Conservation (phyloP, 2,888 invertebrate species). For the Epinotia demarniana region DNA sequence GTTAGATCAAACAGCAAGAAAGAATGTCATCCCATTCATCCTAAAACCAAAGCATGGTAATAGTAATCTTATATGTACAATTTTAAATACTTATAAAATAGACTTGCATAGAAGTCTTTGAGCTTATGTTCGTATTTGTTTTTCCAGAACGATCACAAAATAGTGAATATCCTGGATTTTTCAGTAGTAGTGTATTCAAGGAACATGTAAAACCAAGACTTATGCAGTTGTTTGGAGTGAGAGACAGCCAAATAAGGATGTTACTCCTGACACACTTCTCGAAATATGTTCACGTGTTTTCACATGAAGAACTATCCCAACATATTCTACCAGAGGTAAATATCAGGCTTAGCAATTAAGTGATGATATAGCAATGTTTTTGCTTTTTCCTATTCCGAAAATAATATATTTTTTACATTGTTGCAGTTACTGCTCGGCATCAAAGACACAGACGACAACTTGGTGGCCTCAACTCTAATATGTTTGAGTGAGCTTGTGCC, state of each 20-base stretch:
- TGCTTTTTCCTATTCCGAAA: not conserved
- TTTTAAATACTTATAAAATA: not conserved
- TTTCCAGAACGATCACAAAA: slow-evolving; percentile 72
- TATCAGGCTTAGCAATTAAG: too few species aligned
- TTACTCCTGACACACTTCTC: slow-evolving; percentile 91
- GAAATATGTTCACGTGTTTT: slow-evolving; percentile 89
- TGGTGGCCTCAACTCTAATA: slow-evolving; percentile 92
- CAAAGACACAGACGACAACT: slow-evolving; percentile 92
- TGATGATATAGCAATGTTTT: not conserved
- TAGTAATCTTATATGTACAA: not conserved
- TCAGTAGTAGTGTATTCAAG: slow-evolving; percentile 88
- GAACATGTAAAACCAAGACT: slow-evolving; percentile 90
- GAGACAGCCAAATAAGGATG: slow-evolving; percentile 91
- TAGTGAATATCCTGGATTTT: slow-evolving; percentile 85
- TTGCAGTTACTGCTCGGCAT: slow-evolving; percentile 92
- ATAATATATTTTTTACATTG: not conserved
- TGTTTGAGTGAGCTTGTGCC: slow-evolving; percentile 94
- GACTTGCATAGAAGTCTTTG: too few species aligned
- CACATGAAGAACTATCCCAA: slow-evolving; percentile 89
- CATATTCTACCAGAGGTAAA: slow-evolving; percentile 92
- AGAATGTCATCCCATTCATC: slow-evolving; percentile 88
- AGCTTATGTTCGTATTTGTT: not conserved
- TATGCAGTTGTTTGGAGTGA: slow-evolving; percentile 92
- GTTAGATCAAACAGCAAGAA: slow-evolving; percentile 91
- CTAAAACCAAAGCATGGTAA: slow-evolving; percentile 89